These are phyloP conservation scores for Caenorhabditis remanei DNA, from an alignment of 1,140 invertebrate genomes.

Conservation along the genomic window DNA sequence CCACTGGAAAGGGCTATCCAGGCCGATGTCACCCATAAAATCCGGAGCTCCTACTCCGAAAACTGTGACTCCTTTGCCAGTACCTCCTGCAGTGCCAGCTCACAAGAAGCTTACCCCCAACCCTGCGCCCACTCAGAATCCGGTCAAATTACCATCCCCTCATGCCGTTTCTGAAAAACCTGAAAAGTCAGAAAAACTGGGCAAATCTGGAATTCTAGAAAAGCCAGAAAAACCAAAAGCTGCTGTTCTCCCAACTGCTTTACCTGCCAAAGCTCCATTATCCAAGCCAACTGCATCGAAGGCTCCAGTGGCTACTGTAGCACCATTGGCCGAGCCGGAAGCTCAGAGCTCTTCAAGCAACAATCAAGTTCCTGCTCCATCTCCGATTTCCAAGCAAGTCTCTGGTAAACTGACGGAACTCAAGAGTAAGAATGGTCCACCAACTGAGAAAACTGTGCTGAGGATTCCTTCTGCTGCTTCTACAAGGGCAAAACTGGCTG, in stretches of 20 bases:
- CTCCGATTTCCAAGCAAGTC: slow-evolving; percentile 41
- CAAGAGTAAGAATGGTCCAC: slow-evolving; percentile 34
- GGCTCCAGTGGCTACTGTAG: neutral
- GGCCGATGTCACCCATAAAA: slow-evolving; percentile 50
- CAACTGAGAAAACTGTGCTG: slow-evolving; percentile 11
- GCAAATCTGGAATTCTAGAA: neutral
- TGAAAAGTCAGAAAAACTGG: neutral
- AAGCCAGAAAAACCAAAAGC: neutral
- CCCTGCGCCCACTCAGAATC: slow-evolving; percentile 4
- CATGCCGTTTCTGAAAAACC: slow-evolving; percentile 23
- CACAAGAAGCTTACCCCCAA: slow-evolving; percentile 33
- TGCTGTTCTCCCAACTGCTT: neutral
- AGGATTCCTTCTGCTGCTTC: slow-evolving; percentile 38
- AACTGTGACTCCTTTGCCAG: slow-evolving; percentile 5
- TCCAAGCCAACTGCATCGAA: neutral
- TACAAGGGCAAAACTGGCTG: neutral
- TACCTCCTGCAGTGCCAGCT: neutral
- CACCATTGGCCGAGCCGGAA: slow-evolving; percentile 5
- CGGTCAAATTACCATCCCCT: neutral
- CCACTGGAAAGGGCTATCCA: slow-evolving; percentile 66
- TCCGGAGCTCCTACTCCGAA: slow-evolving; percentile 53
- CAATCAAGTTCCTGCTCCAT: neutral
- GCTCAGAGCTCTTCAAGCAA: neutral
- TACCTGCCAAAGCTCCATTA: neutral
- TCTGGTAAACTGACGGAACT: slow-evolving; percentile 54